Conservation (phyloP, 2,797 vertebrate genomes). For the Smutsia gigantea region DNA sequence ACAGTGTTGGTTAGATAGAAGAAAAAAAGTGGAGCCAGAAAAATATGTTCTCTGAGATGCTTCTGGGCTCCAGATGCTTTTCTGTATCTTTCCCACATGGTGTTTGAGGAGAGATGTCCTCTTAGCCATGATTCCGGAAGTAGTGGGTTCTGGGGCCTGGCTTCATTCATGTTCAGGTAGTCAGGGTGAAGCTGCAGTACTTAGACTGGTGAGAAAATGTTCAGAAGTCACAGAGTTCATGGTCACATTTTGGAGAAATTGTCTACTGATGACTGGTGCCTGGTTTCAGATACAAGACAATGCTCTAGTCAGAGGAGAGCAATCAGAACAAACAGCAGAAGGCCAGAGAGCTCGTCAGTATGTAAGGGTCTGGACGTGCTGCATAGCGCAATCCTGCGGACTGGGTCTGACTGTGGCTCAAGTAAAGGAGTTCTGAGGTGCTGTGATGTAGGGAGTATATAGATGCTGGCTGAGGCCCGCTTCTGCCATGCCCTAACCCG, state of each 20-base stretch:
- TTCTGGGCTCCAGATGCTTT: not conserved
- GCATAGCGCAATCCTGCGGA: not conserved
- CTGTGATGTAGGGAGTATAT: not conserved
- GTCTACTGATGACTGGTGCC: not conserved
- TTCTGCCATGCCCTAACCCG: not conserved
- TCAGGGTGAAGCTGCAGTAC: not conserved
- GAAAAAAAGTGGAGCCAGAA: not conserved
- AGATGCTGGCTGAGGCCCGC: not conserved
- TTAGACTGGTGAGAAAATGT: not conserved
- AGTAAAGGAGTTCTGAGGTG: not conserved
- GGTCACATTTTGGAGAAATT: not conserved
- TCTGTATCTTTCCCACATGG: not conserved
- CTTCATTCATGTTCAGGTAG: not conserved
- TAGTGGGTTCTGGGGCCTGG: not conserved
- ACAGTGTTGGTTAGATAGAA: not conserved
- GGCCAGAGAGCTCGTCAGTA: not conserved
- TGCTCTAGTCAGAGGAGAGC: not conserved
- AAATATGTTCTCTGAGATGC: not conserved
- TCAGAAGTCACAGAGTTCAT: not conserved
- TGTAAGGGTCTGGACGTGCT: not conserved
- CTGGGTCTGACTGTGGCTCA: not conserved
- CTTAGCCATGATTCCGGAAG: not conserved
- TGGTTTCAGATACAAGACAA: not conserved
- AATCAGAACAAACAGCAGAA: not conserved
- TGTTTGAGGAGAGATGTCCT: not conserved